Evolutionary conservation across 2,113 vertebrate genomes (phyloP), one percentile per base, ranked within the genome.

Genomic region (Hyla sarda): DNA sequence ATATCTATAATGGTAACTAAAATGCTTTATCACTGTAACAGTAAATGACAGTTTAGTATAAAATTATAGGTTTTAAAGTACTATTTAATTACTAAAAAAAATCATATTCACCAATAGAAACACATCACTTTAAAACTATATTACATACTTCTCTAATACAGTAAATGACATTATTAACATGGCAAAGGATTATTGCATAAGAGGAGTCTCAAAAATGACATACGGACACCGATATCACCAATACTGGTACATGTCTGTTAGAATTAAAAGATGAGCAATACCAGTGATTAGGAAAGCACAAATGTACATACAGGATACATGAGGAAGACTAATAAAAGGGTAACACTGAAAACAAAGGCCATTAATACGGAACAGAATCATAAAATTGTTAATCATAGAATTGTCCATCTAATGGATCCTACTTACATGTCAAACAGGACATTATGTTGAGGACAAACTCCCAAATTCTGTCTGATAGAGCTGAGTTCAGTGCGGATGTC

Each of bases 361-460:
- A n/a, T n/a, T n/a, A n/a, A n/a, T n/a, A n/a, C n/a, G n/a, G n/a
- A n/a, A n/a, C n/a, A n/a, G n/a, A n/a, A n/a, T n/a, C n/a, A n/a
- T n/a, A n/a, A n/a, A n/a, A n/a, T n/a, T n/a, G n/a, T n/a, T n/a
- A n/a, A n/a, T n/a, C n/a, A n/a, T n/a, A n/a, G n/a, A n/a, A n/a
- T n/a, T n/a, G 41, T 41, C 8, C 5, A 5, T 32, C 28, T 17
- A 67, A 17, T 16, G 17, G 34, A 11, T 23, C 19, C 10, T 88
- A 97, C 97, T 96, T 89, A 99, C 98, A 97, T 94, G 93, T 98
- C 98, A 92, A 99, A 99, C 32, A 99, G 93, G 79, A 99, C 98
- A 0, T 99, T 99, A 90, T 99, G 98, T 41, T 99, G 98, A 0
- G 98, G 98, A 90, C 98, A 99, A 87, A 99, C 96, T 1, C 98